Conservation (phyloP, 2,797 vertebrate genomes). For the Phoeniculus purpureus region DNA sequence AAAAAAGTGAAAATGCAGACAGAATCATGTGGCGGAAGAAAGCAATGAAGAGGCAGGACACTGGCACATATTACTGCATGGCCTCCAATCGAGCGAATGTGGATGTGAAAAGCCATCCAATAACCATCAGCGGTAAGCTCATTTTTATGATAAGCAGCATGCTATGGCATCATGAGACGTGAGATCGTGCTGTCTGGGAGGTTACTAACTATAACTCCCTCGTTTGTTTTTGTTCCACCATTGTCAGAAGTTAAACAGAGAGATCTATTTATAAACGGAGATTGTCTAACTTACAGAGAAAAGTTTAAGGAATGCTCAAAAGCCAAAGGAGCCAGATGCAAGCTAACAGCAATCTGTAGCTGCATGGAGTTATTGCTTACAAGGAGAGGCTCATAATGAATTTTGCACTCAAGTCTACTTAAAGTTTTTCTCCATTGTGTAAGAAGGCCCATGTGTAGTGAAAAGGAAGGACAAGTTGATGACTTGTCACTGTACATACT, state of each 20-base stretch:
- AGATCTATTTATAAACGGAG: not conserved
- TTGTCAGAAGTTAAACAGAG: not conserved
- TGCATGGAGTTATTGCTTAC: not conserved
- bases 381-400: not conserved
- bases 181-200: not conserved
- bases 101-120: constrained; percentile 35
- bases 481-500: not conserved
- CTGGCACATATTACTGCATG: constrained; percentile 75
- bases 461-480: not conserved
- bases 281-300: not conserved
- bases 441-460: not conserved
- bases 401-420: not conserved
- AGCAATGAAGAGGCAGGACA: constrained; percentile 62
- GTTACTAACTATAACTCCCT: not conserved
- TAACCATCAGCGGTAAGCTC: constrained; percentile 74
- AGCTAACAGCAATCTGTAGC: not conserved
- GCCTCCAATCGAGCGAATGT: constrained; percentile 74
- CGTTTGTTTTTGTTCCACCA: not conserved
- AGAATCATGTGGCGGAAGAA: not conserved
- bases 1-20: not conserved
- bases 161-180: not conserved
- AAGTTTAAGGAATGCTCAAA: not conserved
- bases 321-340: not conserved
- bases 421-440: not conserved
- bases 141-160: not conserved